phyloP scores from a whole-genome alignment of 2,797 vertebrate genomes.

The Falco berigora region DNA sequence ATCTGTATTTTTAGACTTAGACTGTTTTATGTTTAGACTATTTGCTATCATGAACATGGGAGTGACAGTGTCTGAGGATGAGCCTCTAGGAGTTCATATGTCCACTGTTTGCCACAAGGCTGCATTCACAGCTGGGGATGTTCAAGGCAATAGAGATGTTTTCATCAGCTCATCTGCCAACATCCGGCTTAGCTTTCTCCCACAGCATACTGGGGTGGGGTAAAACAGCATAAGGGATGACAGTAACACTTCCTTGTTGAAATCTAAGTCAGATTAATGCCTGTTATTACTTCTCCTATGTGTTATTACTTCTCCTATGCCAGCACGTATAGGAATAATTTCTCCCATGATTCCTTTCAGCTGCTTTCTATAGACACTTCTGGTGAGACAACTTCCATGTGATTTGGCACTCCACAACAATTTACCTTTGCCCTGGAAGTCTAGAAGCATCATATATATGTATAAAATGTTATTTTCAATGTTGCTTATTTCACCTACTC shows the following conservation, averaged over 20 bases:
- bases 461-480: background rate
- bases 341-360: background rate
- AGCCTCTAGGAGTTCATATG: background rate
- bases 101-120: background rate
- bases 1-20: background rate
- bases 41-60: background rate
- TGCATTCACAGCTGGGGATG: background rate
- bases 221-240: background rate
- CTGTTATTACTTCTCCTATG: background rate
- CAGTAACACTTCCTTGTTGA: background rate
- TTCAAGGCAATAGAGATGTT: background rate
- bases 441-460: background rate
- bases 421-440: background rate
- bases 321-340: background rate
- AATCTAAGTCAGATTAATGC: background rate
- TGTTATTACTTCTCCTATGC: background rate
- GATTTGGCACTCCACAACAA: background rate
- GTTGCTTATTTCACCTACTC: background rate
- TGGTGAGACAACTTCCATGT: background rate
- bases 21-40: background rate
- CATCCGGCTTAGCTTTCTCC: background rate
- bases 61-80: background rate
- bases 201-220: background rate
- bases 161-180: background rate
- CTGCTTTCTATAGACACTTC: background rate